Conservation (phyloP, 2,888 invertebrate species). For the Colletes collaris region DNA sequence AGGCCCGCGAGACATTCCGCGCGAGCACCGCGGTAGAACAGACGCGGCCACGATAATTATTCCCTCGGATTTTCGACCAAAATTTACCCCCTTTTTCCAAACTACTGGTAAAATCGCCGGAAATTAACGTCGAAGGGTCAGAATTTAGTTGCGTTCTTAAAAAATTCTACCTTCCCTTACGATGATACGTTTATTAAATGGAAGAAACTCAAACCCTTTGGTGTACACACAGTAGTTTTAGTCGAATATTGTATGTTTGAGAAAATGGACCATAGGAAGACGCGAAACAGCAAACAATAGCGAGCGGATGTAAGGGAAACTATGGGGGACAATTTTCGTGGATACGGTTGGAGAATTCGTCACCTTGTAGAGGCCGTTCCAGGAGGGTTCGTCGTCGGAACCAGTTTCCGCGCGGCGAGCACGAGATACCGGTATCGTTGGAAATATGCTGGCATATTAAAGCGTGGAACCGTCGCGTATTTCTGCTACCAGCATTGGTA, state of each 20-base stretch:
- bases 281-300: no score
- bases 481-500: conserved; percentile 38
- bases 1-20: conserved; percentile 67
- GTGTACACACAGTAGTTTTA: no score
- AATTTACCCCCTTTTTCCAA: neutral
- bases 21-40: conserved; percentile 58
- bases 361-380: neutral
- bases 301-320: no score
- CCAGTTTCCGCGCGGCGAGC: conserved; percentile 25
- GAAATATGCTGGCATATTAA: conserved; percentile 35
- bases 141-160: no score
- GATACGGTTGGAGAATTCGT: neutral
- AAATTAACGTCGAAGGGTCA: no score
- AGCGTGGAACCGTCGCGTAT: conserved; percentile 31
- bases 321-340: neutral
- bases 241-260: no score
- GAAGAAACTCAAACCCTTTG: no score
- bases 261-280: no score
- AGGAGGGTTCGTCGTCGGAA: conserved; percentile 14
- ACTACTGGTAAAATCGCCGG: no score
- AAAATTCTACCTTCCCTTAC: no score
- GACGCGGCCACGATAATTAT: conserved; percentile 61
- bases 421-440: conserved; percentile 1
- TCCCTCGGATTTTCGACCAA: conserved; percentile 33
- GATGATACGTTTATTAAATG: no score